These are phyloP conservation scores for Macrochelys suwanniensis DNA, from an alignment of 2,797 vertebrate species.

Conservation along the genomic window DNA sequence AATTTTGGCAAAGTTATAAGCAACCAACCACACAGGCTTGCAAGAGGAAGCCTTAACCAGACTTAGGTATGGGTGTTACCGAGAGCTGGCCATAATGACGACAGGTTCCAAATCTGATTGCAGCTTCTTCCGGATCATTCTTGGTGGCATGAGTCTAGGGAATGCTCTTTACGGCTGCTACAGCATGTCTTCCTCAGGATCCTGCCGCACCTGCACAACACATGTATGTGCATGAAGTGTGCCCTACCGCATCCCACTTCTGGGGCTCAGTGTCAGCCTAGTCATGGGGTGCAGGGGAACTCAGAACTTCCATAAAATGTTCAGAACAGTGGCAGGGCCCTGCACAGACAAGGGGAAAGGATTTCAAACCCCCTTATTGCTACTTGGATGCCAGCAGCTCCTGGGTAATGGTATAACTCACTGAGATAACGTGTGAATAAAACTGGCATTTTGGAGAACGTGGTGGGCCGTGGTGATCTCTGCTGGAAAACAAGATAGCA, in stretches of 20 bases:
- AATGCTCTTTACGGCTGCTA: background rate
- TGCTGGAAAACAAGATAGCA: background rate
- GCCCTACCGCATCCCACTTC: background rate
- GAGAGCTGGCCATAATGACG: background rate
- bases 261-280: background rate
- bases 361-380: background rate
- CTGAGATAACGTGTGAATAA: background rate
- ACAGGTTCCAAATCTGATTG: background rate
- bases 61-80: background rate
- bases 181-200: background rate
- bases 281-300: background rate
- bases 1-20: background rate
- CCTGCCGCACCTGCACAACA: background rate
- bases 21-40: background rate
- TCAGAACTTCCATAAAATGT: background rate
- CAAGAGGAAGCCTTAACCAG: background rate
- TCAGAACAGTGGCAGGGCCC: no score
- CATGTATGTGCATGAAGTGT: background rate
- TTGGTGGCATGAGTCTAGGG: background rate
- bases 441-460: background rate
- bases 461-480: background rate
- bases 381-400: background rate
- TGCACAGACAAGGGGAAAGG: no score
- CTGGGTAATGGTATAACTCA: background rate
- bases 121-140: background rate